Evolutionary conservation across 1,140 invertebrate genomes (phyloP).

Genomic region (Phymorhynchus buccinoides): DNA sequence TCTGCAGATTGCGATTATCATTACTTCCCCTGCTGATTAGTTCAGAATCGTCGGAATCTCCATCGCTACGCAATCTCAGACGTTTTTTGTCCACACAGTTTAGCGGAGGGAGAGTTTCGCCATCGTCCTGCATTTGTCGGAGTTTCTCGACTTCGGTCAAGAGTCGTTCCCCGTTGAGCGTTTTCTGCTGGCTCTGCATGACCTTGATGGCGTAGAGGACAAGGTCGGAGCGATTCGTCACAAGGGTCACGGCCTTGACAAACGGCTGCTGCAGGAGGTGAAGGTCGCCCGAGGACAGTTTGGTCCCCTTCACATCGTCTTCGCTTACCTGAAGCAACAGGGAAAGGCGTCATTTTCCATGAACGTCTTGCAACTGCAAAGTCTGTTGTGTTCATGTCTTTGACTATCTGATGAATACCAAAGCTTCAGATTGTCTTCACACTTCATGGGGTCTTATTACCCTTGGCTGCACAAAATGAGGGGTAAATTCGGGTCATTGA

Average conservation of each 20-base stretch:
- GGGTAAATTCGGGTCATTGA: too few species aligned
- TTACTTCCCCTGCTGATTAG: background rate
- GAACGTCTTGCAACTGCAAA: too few species aligned
- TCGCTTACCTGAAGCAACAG: too few species aligned
- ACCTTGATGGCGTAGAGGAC: background rate
- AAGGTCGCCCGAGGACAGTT: background rate
- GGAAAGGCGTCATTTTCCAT: too few species aligned
- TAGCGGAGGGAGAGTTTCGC: background rate
- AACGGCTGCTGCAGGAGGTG: background rate
- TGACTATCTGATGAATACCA: background rate
- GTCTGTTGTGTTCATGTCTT: too few species aligned
- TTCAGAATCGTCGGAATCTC: background rate
- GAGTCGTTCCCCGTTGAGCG: background rate
- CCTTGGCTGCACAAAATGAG: too few species aligned
- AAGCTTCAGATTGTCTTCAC: too few species aligned
- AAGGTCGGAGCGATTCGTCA: background rate
- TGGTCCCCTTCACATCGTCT: too few species aligned
- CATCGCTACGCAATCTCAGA: background rate
- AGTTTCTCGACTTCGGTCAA: background rate
- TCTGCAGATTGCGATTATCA: background rate
- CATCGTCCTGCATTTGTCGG: background rate
- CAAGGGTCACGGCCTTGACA: background rate
- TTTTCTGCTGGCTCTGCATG: background rate
- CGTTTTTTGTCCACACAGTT: background rate
- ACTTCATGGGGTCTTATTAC: too few species aligned